These are phyloP conservation scores for Physocephala rufipes DNA, from an alignment of 2,888 invertebrate genomes.

Conservation along the genomic window DNA sequence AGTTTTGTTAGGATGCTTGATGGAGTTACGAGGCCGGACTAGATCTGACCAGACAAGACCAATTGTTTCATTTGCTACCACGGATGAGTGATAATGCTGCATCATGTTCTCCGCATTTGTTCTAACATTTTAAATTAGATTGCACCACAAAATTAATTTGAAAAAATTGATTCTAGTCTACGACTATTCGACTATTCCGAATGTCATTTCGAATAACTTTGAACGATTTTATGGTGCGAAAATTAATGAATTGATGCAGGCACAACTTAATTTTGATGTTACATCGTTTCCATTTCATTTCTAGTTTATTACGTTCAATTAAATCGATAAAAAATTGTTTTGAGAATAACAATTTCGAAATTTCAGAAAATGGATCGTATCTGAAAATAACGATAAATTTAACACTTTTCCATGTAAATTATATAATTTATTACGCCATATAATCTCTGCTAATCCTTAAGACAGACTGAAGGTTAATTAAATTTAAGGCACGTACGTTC, in stretches of 20 bases:
- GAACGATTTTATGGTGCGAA: slow-evolving; percentile 57
- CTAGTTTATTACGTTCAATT: neutral
- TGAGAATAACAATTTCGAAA: too few species aligned
- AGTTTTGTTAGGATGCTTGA: too few species aligned
- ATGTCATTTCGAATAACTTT: slow-evolving; percentile 54
- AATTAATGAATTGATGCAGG: slow-evolving; percentile 57
- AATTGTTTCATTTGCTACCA: neutral
- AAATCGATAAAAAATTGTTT: too few species aligned
- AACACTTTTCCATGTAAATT: too few species aligned
- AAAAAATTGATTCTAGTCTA: slow-evolving; percentile 43
- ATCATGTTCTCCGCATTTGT: slow-evolving; percentile 29
- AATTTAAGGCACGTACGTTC: too few species aligned
- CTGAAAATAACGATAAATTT: too few species aligned
- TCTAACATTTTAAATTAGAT: slow-evolving; percentile 31
- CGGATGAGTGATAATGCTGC: slow-evolving; percentile 28
- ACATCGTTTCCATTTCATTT: slow-evolving; percentile 11
- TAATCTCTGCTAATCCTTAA: too few species aligned
- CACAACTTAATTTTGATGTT: slow-evolving; percentile 40
- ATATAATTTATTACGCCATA: too few species aligned
- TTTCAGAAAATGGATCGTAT: too few species aligned
- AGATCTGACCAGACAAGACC: neutral
- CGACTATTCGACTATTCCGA: slow-evolving; percentile 44
- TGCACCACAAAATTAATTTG: slow-evolving; percentile 54
- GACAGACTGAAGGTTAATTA: too few species aligned
- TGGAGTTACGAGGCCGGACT: neutral